Evolutionary conservation across 1,140 invertebrate genomes (phyloP).

Genomic region (Calephelis virginiensis): DNA sequence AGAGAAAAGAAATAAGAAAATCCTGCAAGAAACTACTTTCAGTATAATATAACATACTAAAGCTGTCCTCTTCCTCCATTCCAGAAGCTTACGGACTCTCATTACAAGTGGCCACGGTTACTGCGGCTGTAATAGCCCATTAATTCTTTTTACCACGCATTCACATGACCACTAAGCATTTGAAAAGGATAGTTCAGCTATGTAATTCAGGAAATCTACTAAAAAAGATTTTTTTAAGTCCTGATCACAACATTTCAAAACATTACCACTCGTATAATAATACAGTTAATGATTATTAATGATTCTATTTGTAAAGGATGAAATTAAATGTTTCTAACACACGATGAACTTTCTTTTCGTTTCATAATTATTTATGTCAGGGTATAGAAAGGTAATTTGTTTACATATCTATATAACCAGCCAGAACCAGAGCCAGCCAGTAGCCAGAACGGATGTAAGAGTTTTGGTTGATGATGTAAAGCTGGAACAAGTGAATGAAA

Average conservation of each 20-base stretch:
- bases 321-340: too few species aligned
- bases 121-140: slow-evolving; percentile 10
- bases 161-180: slow-evolving; percentile 12
- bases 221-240: neutral
- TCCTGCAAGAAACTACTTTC: neutral
- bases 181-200: neutral
- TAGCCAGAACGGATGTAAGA: too few species aligned
- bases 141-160: slow-evolving; percentile 16
- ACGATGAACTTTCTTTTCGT: too few species aligned
- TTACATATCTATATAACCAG: too few species aligned
- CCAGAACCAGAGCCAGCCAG: too few species aligned
- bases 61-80: slow-evolving; percentile 6
- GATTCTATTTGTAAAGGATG: too few species aligned
- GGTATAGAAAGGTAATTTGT: too few species aligned
- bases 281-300: too few species aligned
- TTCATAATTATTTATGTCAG: too few species aligned
- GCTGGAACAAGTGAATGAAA: too few species aligned
- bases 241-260: neutral
- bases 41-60: neutral
- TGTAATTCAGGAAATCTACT: neutral
- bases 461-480: too few species aligned
- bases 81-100: slow-evolving; percentile 7
- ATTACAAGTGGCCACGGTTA: slow-evolving; percentile 9
- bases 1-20: neutral
- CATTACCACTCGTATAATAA: too few species aligned